phyloP scores from a whole-genome alignment of 2,797 vertebrate genomes.

The Chelidonichthys spinosus region DNA sequence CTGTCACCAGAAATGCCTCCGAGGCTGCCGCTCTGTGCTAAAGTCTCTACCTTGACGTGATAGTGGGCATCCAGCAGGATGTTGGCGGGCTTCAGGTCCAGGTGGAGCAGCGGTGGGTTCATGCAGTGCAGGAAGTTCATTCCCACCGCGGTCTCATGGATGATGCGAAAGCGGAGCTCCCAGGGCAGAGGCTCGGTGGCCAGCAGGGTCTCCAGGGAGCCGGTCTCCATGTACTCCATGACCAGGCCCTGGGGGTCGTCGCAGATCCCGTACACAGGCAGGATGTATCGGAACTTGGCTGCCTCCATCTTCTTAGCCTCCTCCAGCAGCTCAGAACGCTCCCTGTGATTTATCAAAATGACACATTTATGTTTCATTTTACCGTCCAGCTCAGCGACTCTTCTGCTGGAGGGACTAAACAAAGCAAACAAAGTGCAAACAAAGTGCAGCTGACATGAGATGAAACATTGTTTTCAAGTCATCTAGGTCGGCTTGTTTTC shows the following conservation, averaged over 20 bases:
- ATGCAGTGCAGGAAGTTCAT: constrained; percentile 99
- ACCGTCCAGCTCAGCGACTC: not conserved
- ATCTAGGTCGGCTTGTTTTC: not conserved
- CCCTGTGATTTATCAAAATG: constrained; percentile 79
- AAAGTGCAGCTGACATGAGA: not conserved
- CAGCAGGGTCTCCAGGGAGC: constrained; percentile 94
- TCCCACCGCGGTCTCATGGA: constrained; percentile 96
- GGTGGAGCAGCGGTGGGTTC: constrained; percentile 94
- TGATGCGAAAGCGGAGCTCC: constrained; percentile 95
- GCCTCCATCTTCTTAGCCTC: constrained; percentile 99
- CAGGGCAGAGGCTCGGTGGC: constrained; percentile 93
- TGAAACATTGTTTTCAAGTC: not conserved
- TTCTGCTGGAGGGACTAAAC: not conserved
- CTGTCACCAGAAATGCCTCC: not conserved
- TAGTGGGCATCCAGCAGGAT: constrained; percentile 98
- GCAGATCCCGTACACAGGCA: constrained; percentile 97
- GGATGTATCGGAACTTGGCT: constrained; percentile 96
- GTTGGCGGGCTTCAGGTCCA: constrained; percentile 98
- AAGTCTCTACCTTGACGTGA: constrained; percentile 90
- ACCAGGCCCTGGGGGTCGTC: constrained; percentile 94
- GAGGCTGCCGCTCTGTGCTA: not conserved
- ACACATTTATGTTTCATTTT: not conserved
- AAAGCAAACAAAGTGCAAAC: not conserved
- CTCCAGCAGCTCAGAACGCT: constrained; percentile 92
- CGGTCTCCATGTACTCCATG: constrained; percentile 99